Evolutionary conservation across 2,888 invertebrate genomes (phyloP), one percentile per base, ranked within the genome.

Genomic region (Leptura quadrifasciata): DNA sequence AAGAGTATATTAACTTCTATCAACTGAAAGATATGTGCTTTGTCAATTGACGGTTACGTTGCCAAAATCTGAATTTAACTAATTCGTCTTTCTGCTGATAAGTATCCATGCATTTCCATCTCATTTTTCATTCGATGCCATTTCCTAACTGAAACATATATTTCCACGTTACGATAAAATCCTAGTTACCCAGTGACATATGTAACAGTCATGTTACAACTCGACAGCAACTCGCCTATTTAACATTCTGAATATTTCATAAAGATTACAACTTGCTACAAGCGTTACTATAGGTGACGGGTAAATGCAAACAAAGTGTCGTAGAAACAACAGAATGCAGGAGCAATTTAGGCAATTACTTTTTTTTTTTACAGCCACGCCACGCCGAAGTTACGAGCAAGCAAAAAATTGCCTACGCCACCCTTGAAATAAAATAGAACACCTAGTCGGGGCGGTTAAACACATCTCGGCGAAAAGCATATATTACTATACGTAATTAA

Each of bases 281-380:
- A 24, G 17, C 31, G n/a, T 61, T 27, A 35, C 17, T 17, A 61
- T 61, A 57, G 57, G 18, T 18, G 21, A 18, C 20, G 20, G 57
- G 57, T 57, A 61, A 61, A 61, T 61, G 61, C 31, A 31, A 35
- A 61, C 61, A 61, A 57, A 57, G 17, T 31, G 31, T 61, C 31
- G 24, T n/a, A n/a, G 61, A 10, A 61, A 31, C 31, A 31, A 18
- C 27, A 61, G 35, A 61, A 31, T 31, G 17, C 27, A 17, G 31
- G 61, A 35, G 31, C 31, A 61, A 61, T 27, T 61, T 61, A 61
- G n/a, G 35, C 31, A 31, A 31, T 27, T 57, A 61, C 31, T 27
- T 61, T 35, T 17, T 17, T 61, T 18, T 15, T 0, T 35, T 31
- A 18, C 17, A 8, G 17, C 31, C 17, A 21, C 21, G 57, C 21